Percentiles rank a stretch among this genome's conserved stretches.
Conservation (phyloP, 1,140 invertebrate genomes). For the Apis florea region DNA sequence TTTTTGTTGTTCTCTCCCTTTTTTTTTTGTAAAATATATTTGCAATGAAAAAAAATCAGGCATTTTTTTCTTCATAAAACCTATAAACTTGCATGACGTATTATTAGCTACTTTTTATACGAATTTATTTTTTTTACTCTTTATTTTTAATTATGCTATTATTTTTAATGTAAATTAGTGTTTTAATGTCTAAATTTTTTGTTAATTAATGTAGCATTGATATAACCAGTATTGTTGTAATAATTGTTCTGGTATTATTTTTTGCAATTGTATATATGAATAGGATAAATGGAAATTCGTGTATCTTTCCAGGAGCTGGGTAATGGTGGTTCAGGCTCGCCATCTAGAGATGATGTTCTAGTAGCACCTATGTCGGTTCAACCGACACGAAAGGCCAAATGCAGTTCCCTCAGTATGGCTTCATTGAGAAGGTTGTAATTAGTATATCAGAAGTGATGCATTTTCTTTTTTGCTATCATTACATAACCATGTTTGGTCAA, state of each 20-base stretch:
- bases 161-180: slow-evolving; percentile 5
- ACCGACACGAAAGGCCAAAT: slow-evolving; percentile 88
- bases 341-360: slow-evolving; percentile 83
- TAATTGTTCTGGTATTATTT: background rate
- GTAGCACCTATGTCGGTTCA: slow-evolving; percentile 90
- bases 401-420: slow-evolving; percentile 82
- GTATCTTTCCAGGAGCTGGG: slow-evolving; percentile 83
- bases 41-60: slow-evolving; percentile 34
- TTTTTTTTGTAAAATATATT: slow-evolving; percentile 46
- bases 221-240: slow-evolving; percentile 1
- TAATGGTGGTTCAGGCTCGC: slow-evolving; percentile 82
- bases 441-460: slow-evolving; percentile 49
- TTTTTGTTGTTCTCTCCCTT: slow-evolving; percentile 22
- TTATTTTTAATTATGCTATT: background rate
- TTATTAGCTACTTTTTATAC: background rate
- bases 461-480: slow-evolving; percentile 39
- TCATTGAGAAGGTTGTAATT: slow-evolving; percentile 82
- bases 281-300: slow-evolving; percentile 55
- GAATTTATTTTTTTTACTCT: background rate
- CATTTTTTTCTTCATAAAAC: slow-evolving; percentile 38
- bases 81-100: slow-evolving; percentile 23
- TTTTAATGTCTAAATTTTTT: background rate
- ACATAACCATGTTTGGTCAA: slow-evolving; percentile 40
- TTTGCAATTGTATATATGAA: slow-evolving; percentile 16
- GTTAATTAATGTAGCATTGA: background rate